Conservation (phyloP, 2,888 invertebrate genomes). For the Rhabditoides inermis region DNA sequence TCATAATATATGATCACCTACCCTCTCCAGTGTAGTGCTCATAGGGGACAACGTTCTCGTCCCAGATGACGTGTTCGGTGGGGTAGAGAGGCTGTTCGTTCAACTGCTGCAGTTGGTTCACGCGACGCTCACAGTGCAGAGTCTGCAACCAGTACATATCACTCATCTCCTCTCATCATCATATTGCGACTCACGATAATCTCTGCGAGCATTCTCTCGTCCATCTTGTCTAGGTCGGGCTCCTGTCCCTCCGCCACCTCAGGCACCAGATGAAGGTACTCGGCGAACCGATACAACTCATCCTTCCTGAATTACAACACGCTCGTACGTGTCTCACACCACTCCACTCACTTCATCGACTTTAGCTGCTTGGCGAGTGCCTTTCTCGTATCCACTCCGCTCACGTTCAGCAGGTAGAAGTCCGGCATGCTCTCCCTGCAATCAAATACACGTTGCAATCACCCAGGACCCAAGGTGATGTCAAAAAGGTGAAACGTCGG, state of each 20-base stretch:
- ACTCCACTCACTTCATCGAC: slow-evolving; percentile 20
- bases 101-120: slow-evolving; percentile 71
- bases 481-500: not conserved
- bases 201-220: slow-evolving; percentile 74
- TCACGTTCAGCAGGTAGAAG: slow-evolving; percentile 86
- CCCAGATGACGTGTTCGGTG: slow-evolving; percentile 95
- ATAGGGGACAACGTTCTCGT: slow-evolving; percentile 93
- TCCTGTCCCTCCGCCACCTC: slow-evolving; percentile 62
- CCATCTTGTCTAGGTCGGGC: slow-evolving; percentile 50
- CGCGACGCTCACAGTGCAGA: slow-evolving; percentile 40
- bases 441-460: not conserved
- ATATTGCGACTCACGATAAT: slow-evolving; percentile 73
- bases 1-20: slow-evolving; percentile 17
- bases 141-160: slow-evolving; percentile 9
- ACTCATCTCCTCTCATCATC: too few relatives aligned
- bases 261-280: slow-evolving; percentile 77
- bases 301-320: slow-evolving; percentile 67
- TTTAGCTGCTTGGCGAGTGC: slow-evolving; percentile 73
- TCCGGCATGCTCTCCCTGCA: slow-evolving; percentile 60
- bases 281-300: slow-evolving; percentile 75
- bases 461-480: not conserved
- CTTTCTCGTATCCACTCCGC: slow-evolving; percentile 82
- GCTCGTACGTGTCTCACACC: not conserved
- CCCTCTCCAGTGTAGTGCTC: slow-evolving; percentile 91
- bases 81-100: slow-evolving; percentile 98